Base-by-base conservation (phyloP, 2,888 invertebrate genomes). In the Chloroclysta siterata region DNA sequence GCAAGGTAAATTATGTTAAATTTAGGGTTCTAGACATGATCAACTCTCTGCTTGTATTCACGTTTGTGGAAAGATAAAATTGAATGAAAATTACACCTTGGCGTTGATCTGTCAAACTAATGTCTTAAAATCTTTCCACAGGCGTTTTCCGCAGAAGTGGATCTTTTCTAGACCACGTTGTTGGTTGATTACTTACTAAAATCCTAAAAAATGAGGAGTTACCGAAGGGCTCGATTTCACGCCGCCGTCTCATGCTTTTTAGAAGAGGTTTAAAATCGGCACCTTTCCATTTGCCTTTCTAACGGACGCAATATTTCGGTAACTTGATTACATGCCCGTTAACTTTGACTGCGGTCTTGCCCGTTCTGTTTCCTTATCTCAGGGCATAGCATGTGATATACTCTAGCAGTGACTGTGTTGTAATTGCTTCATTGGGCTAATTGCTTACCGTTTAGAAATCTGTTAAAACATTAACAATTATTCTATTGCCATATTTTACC, bases 291-390 rank as follows among this genome's bases (percentile, higher is more conserved):
- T 65, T 55, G 60, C 68, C 70, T 68, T 70, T 72, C 70, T 72
- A 70, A 70, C 68, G 65, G 68, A 53, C 60, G 63, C 68, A 67
- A 72, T 68, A 72, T 72, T 72, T 72, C 64, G 71, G 71, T 68
- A 68, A 65, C 65, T 66, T 68, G 66, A 72, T 68, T 66, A 65
- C 65, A 55, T 54, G 47, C 65, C 70, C 66, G 71, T 70, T 70
- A 68, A 62, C 65, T 67, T 58, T 64, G 67, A 67, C 63, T 65
- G 55, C 63, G 54, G 54, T 53, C 58, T 53, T 44, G 28, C 44
- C 56, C 39, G 51, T 48, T 53, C 44, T 44, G 39, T 57, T 56
- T 15, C 48, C 33, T 36, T 28, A 47, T 51, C 28, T 53, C 46
- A 53, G 57, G 60, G 59, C 52, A 1, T 22, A 22, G 22, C 22